Percentiles rank a stretch among this genome's conserved stretches.
phyloP scores from a whole-genome alignment of 2,113 vertebrate species.

The Corvus hawaiiensis region DNA sequence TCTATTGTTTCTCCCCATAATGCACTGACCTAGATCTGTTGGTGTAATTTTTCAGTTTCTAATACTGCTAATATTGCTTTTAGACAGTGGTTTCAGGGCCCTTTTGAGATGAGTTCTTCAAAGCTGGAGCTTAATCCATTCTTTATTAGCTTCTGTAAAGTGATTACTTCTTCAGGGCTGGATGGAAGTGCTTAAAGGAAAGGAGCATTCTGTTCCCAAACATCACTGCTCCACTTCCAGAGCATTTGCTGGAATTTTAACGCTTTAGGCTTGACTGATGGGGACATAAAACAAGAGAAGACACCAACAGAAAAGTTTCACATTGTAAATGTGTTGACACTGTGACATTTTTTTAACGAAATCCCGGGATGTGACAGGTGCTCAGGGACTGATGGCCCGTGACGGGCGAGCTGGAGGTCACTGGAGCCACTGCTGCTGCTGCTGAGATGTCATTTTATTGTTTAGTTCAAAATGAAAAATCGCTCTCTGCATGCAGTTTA shows the following conservation, averaged over 20 bases:
- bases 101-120: constrained; percentile 56
- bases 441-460: not conserved
- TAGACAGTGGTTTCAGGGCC: constrained; percentile 39
- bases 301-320: not conserved
- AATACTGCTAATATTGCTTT: constrained; percentile 52
- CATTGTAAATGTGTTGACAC: not conserved
- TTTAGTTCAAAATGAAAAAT: constrained; percentile 12
- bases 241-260: not conserved
- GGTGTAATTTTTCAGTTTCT: constrained; percentile 60
- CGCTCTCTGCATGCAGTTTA: not conserved
- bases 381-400: constrained; percentile 13
- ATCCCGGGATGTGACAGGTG: not conserved
- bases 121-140: constrained; percentile 58
- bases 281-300: constrained; percentile 9
- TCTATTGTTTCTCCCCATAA: constrained; percentile 38
- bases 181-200: constrained; percentile 14
- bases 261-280: not conserved
- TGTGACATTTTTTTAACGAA: not conserved
- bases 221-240: not conserved
- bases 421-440: not conserved
- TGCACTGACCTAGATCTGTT: constrained; percentile 42
- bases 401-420: constrained; percentile 16
- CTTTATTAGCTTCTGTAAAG: constrained; percentile 59
- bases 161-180: constrained; percentile 47
- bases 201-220: constrained; percentile 21